Conservation (phyloP, 2,888 invertebrate genomes). For the Gerris lacustris region DNA sequence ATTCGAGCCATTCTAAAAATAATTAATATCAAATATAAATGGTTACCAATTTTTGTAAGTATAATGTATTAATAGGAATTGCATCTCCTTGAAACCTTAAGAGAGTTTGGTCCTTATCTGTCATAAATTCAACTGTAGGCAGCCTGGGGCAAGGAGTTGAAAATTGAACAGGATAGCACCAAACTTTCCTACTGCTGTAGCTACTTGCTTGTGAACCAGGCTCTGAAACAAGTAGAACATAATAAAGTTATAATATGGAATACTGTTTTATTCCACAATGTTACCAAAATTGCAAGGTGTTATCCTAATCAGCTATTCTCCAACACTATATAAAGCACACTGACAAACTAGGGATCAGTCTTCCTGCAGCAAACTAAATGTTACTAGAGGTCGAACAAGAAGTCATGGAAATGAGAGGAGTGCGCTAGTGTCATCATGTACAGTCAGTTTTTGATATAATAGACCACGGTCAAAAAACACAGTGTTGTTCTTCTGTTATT, state of each 20-base stretch:
- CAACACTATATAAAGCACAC: too few species aligned
- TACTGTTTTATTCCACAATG: background rate
- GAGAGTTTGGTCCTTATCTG: slow-evolving; percentile 72
- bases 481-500: too few species aligned
- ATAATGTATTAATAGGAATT: slow-evolving; percentile 68
- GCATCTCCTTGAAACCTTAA: slow-evolving; percentile 79
- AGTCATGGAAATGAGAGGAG: too few species aligned
- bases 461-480: too few species aligned
- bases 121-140: slow-evolving; percentile 73
- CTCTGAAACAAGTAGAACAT: slow-evolving; percentile 34
- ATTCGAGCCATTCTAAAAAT: background rate
- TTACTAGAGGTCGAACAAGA: too few species aligned
- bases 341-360: too few species aligned
- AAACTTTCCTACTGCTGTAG: slow-evolving; percentile 57
- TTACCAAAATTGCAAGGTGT: background rate
- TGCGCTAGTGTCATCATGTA: too few species aligned
- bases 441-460: too few species aligned
- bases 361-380: too few species aligned
- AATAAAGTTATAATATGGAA: slow-evolving; percentile 8
- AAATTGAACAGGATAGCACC: slow-evolving; percentile 91
- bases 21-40: background rate
- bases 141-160: slow-evolving; percentile 72
- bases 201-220: slow-evolving; percentile 45
- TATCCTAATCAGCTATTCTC: background rate
- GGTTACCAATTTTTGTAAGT: slow-evolving; percentile 80